phyloP scores from a whole-genome alignment of 2,888 invertebrate species.

The Cephalotes varians region DNA sequence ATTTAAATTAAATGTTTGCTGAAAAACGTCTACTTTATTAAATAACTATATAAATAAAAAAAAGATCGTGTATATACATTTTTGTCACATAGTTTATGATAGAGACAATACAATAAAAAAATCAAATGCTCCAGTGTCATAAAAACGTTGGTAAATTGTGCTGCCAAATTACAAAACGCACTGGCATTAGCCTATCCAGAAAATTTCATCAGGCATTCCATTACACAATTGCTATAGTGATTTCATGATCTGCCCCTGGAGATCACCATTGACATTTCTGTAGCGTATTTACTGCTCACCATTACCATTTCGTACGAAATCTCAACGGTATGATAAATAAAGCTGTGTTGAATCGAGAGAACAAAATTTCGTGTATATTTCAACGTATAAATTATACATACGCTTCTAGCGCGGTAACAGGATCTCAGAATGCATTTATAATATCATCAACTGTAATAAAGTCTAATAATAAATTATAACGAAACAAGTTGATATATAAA shows the following conservation, averaged over 20 bases:
- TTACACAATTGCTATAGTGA: constrained; percentile 5
- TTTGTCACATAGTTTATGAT: not conserved
- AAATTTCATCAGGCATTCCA: not conserved
- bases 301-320: constrained; percentile 19
- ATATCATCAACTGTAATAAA: not conserved
- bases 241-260: constrained; percentile 32
- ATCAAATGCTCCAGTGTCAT: not conserved
- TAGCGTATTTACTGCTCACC: constrained; percentile 18
- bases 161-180: not conserved
- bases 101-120: not conserved
- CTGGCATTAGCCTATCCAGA: not conserved
- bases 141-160: not conserved
- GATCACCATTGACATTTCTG: not conserved
- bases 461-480: constrained; percentile 17
- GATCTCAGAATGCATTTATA: constrained; percentile 17
- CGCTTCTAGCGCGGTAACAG: not conserved
- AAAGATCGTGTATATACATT: not conserved
- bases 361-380: constrained; percentile 5
- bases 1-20: too few relatives aligned
- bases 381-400: not conserved
- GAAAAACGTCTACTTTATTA: too few relatives aligned
- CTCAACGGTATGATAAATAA: constrained; percentile 21
- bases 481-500: not conserved
- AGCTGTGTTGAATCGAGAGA: constrained; percentile 7
- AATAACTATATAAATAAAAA: too few relatives aligned